phyloP scores from a whole-genome alignment of 2,888 invertebrate species.

The Ochropleura leucogaster region DNA sequence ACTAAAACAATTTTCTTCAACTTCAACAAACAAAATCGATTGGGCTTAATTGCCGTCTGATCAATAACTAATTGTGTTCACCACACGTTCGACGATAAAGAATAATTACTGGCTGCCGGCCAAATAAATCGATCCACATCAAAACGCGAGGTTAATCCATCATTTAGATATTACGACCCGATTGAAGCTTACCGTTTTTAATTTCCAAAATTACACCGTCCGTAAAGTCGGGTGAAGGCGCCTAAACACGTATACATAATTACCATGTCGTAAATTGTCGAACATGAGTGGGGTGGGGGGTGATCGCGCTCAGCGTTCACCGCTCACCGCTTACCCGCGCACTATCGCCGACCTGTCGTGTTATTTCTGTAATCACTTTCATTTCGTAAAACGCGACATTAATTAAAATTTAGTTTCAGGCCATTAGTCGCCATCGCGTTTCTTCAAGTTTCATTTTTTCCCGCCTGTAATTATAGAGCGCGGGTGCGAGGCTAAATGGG shows the following conservation, averaged over 20 bases:
- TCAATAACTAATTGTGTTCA: slow-evolving; percentile 91
- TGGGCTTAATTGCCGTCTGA: slow-evolving; percentile 89
- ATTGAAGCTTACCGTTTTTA: slow-evolving; percentile 90
- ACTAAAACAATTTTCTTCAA: slow-evolving; percentile 90
- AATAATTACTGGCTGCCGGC: slow-evolving; percentile 90
- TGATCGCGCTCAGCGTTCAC: slow-evolving; percentile 71
- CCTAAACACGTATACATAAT: slow-evolving; percentile 87
- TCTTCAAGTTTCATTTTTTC: slow-evolving; percentile 89
- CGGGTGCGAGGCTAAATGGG: slow-evolving; percentile 88
- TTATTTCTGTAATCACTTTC: slow-evolving; percentile 90
- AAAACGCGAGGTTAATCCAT: slow-evolving; percentile 90
- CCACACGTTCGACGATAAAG: slow-evolving; percentile 89
- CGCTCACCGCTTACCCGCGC: slow-evolving; percentile 72
- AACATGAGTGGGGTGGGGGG: slow-evolving; percentile 81
- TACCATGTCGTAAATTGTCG: slow-evolving; percentile 88
- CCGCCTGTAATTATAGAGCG: slow-evolving; percentile 86
- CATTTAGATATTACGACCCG: slow-evolving; percentile 89
- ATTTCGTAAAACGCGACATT: slow-evolving; percentile 90
- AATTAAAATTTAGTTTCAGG: slow-evolving; percentile 91
- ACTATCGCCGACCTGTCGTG: slow-evolving; percentile 85
- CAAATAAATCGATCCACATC: slow-evolving; percentile 90
- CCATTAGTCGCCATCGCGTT: slow-evolving; percentile 90
- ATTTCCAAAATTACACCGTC: slow-evolving; percentile 89
- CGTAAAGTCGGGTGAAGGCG: slow-evolving; percentile 79
- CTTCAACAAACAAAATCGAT: slow-evolving; percentile 90